Evolutionary conservation across 2,888 invertebrate species (phyloP).

Genomic region (Portevinia maculata): DNA sequence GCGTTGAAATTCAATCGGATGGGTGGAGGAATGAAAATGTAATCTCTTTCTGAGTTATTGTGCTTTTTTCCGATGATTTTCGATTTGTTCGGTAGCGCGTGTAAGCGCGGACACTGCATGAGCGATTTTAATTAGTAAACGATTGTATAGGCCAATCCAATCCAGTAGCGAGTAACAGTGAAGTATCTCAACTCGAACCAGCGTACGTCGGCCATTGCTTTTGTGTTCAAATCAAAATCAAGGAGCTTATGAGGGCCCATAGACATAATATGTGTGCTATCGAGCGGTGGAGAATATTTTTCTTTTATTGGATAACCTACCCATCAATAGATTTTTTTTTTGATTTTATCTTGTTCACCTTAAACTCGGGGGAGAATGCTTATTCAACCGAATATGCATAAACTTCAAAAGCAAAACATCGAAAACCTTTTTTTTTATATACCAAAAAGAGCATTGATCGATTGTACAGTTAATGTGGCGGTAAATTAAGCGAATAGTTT

Average conservation of each 20-base stretch:
- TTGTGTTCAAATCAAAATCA: conserved; percentile 53
- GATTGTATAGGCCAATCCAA: conserved; percentile 49
- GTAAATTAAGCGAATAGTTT: conserved; percentile 37
- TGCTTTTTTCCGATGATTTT: conserved; percentile 17
- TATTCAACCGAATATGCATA: conserved; percentile 44
- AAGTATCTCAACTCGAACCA: conserved; percentile 44
- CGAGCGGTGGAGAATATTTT: conserved; percentile 24
- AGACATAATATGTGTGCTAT: conserved; percentile 7
- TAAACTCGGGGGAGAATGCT: conserved; percentile 40
- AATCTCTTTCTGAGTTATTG: conserved; percentile 6
- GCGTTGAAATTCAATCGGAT: background rate
- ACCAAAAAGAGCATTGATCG: conserved; percentile 69
- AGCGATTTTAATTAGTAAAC: conserved; percentile 58
- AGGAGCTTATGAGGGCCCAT: conserved; percentile 22
- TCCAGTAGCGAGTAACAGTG: conserved; percentile 28
- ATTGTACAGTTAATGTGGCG: conserved; percentile 46
- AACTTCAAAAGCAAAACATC: conserved; percentile 33
- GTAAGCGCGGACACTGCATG: conserved; percentile 62
- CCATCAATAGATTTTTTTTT: conserved; percentile 31
- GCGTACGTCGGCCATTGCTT: conserved; percentile 1
- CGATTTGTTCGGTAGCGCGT: conserved; percentile 64
- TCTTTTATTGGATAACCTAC: conserved; percentile 8
- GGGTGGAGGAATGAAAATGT: background rate
- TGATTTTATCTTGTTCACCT: conserved; percentile 18
- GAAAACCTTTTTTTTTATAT: conserved; percentile 18